Percentiles rank a stretch among this genome's conserved stretches.
Conservation (phyloP, 2,113 vertebrate species). For the Rhinolophus ferrumequinum region DNA sequence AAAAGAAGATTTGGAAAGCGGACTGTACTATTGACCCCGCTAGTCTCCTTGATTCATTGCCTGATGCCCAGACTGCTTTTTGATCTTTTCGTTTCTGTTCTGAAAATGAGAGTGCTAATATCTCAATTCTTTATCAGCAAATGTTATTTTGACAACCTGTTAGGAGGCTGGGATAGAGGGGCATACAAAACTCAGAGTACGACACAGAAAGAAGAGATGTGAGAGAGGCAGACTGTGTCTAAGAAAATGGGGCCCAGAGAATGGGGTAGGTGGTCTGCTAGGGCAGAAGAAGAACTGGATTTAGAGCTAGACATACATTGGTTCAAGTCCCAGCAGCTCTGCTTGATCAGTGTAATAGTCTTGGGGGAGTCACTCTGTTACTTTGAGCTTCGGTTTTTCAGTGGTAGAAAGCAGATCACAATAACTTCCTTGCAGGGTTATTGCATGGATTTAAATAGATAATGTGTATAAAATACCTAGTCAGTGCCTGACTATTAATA, state of each 20-base stretch:
- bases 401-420: not conserved
- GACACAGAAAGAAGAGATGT: not conserved
- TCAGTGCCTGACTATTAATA: not conserved
- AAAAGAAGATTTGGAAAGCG: not conserved
- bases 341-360: not conserved
- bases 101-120: not conserved
- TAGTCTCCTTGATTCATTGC: not conserved
- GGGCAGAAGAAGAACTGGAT: not conserved
- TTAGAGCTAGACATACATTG: not conserved
- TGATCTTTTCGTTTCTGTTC: not conserved
- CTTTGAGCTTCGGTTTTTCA: not conserved
- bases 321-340: not conserved
- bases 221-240: not conserved
- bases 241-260: not conserved
- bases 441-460: not conserved
- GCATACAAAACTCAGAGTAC: not conserved
- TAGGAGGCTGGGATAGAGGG: not conserved
- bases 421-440: not conserved
- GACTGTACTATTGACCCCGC: not conserved
- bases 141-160: not conserved
- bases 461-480: not conserved
- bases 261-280: not conserved
- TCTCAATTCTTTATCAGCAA: not conserved
- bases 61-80: not conserved
- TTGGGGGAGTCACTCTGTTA: not conserved